Conservation (phyloP, 2,888 invertebrate genomes). For the Plebejus melissa region DNA sequence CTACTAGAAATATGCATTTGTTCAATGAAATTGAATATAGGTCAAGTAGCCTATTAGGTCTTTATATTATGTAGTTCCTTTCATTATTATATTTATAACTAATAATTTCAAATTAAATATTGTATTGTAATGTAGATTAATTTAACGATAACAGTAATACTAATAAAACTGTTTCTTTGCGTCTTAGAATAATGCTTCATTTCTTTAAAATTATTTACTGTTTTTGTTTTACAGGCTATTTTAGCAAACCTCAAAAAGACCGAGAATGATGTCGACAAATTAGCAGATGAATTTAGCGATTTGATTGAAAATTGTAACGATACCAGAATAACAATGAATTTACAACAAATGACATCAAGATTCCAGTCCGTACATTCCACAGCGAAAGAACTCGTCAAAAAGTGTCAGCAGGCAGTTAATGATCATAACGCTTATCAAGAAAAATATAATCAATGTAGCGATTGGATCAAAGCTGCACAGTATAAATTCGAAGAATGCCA, state of each 20-base stretch:
- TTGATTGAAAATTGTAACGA: slow-evolving; percentile 91
- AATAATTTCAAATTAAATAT: slow-evolving; percentile 66
- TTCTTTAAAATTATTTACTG: slow-evolving; percentile 27
- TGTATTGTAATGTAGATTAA: slow-evolving; percentile 43
- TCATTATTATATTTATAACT: slow-evolving; percentile 2
- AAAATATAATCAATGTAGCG: slow-evolving; percentile 90
- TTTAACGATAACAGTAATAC: not conserved
- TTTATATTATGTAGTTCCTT: not conserved
- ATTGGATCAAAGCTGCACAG: slow-evolving; percentile 88
- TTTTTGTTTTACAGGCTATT: slow-evolving; percentile 80
- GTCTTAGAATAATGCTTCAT: not conserved
- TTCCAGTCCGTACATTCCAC: slow-evolving; percentile 94
- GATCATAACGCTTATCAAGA: slow-evolving; percentile 90
- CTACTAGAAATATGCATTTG: too few species aligned
- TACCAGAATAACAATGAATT: slow-evolving; percentile 90
- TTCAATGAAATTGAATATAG: too few species aligned
- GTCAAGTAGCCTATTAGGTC: too few species aligned
- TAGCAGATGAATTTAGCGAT: slow-evolving; percentile 91
- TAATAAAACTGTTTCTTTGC: not conserved
- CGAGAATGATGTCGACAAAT: slow-evolving; percentile 91
- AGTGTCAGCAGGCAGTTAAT: slow-evolving; percentile 91
- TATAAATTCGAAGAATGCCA: slow-evolving; percentile 83
- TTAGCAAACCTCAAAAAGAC: slow-evolving; percentile 88
- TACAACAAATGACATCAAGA: slow-evolving; percentile 93
- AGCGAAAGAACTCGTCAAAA: slow-evolving; percentile 93